Evolutionary conservation across 2,113 vertebrate species (phyloP).

Genomic region (Neofelis nebulosa): DNA sequence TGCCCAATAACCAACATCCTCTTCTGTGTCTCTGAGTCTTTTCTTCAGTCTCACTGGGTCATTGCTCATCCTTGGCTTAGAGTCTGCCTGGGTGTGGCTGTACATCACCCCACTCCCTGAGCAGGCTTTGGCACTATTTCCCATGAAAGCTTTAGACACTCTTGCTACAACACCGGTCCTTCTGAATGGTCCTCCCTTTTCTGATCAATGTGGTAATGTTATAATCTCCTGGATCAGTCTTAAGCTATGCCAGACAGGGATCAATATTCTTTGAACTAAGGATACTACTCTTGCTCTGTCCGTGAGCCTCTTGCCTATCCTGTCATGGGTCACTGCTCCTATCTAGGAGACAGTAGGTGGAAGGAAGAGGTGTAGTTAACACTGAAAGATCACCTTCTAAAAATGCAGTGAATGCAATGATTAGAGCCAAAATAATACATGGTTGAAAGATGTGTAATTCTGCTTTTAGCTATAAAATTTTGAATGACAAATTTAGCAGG

Average conservation of each 20-base stretch:
- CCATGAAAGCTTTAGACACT: neutral
- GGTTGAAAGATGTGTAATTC: neutral
- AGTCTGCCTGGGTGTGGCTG: neutral
- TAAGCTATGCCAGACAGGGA: neutral
- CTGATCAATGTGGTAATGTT: neutral
- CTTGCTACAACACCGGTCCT: neutral
- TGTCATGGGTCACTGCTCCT: neutral
- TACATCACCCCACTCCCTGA: neutral
- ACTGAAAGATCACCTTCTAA: neutral
- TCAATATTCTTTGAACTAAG: neutral
- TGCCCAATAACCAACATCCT: neutral
- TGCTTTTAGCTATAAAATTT: neutral
- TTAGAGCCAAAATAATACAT: neutral
- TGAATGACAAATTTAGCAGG: neutral
- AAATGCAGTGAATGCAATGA: neutral
- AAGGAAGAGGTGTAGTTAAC: neutral
- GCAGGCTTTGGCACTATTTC: neutral
- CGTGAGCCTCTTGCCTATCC: neutral
- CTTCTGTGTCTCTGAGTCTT: neutral
- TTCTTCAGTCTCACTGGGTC: neutral
- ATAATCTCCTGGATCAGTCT: neutral
- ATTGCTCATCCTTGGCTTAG: neutral
- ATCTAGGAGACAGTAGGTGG: neutral
- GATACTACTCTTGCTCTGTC: neutral
- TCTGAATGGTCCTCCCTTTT: neutral